Percentiles rank a stretch among this genome's conserved stretches.
Evolutionary conservation across 1,140 invertebrate species (phyloP).

Genomic region (Hesperophylax magnus): DNA sequence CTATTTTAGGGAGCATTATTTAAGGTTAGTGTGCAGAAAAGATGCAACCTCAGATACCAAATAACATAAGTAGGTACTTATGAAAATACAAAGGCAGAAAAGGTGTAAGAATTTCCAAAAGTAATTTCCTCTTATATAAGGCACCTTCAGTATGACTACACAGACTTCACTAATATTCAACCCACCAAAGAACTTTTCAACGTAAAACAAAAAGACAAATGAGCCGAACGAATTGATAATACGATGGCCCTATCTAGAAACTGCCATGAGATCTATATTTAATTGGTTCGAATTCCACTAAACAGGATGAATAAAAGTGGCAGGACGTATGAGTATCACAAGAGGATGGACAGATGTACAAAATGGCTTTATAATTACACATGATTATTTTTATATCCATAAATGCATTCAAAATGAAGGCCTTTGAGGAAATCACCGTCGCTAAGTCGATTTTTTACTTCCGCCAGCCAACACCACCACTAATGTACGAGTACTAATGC

Average conservation of each 20-base stretch:
- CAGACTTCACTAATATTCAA: no score
- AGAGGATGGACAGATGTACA: not conserved
- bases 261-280: not conserved
- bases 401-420: not conserved
- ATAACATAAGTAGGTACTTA: no score
- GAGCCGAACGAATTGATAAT: not conserved
- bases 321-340: not conserved
- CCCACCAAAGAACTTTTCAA: not conserved
- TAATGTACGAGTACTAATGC: no score
- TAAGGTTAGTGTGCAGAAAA: no score
- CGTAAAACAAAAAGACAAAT: not conserved
- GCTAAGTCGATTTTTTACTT: not conserved
- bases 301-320: not conserved
- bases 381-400: not conserved
- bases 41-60: no score
- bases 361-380: conserved; percentile 15
- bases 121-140: no score
- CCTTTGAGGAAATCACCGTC: not conserved
- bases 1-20: no score
- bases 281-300: conserved; percentile 9
- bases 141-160: no score
- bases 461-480: not conserved
- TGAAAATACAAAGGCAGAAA: no score
- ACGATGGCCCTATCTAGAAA: not conserved
- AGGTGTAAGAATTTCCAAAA: no score